Evolutionary conservation across 1,140 invertebrate genomes (phyloP).

Genomic region (Condylostylus longicornis): DNA sequence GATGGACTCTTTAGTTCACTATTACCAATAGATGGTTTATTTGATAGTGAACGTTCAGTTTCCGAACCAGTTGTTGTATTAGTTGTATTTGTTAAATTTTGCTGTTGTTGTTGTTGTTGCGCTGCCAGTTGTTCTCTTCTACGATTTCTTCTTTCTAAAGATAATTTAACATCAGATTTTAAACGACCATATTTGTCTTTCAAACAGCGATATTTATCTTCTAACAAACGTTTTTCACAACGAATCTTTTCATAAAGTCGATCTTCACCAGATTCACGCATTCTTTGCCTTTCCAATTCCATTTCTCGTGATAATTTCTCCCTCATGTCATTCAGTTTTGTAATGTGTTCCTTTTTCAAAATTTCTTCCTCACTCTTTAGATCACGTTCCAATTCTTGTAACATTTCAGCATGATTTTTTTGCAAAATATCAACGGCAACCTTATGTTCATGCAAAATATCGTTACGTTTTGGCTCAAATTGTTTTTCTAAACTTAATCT

Average conservation of each 20-base stretch:
- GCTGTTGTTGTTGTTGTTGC: slow-evolving; percentile 16
- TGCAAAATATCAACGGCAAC: slow-evolving; percentile 34
- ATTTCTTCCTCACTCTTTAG: slow-evolving; percentile 43
- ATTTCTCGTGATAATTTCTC: slow-evolving; percentile 44
- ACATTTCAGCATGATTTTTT: slow-evolving; percentile 34
- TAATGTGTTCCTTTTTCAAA: slow-evolving; percentile 46
- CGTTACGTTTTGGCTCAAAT: slow-evolving; percentile 33
- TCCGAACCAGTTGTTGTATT: slow-evolving; percentile 54
- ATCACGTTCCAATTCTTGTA: slow-evolving; percentile 42
- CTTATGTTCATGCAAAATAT: slow-evolving; percentile 35
- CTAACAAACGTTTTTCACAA: slow-evolving; percentile 52
- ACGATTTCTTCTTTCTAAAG: slow-evolving; percentile 42
- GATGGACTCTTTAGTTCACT: slow-evolving; percentile 26
- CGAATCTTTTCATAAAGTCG: slow-evolving; percentile 46
- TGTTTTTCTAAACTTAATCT: slow-evolving; percentile 25
- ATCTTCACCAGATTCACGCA: slow-evolving; percentile 33
- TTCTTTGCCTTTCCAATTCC: slow-evolving; percentile 35
- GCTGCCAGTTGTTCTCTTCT: slow-evolving; percentile 39
- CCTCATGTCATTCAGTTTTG: slow-evolving; percentile 43
- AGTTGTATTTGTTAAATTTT: slow-evolving; percentile 23
- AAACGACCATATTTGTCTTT: slow-evolving; percentile 68
- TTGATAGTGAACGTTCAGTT: slow-evolving; percentile 55
- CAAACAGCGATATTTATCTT: slow-evolving; percentile 62
- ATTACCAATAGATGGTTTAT: slow-evolving; percentile 35
- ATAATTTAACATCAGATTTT: slow-evolving; percentile 57